Conservation (phyloP, 2,888 invertebrate genomes). For the Osmoderma eremita region DNA sequence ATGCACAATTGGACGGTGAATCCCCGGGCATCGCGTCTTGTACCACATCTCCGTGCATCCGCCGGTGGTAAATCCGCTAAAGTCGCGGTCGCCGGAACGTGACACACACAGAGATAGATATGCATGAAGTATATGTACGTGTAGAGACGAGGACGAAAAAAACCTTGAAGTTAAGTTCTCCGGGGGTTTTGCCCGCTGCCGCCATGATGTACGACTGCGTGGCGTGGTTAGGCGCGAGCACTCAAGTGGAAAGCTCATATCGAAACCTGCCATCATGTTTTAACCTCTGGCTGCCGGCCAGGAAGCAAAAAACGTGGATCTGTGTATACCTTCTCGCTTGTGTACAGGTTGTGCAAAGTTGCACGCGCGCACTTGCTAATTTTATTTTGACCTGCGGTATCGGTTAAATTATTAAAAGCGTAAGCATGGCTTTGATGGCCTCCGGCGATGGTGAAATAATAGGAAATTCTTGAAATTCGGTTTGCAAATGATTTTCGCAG, state of each 20-base stretch:
- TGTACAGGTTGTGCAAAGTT: neutral
- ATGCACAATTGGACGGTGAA: constrained; percentile 13
- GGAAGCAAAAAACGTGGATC: constrained; percentile 46
- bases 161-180: constrained; percentile 21
- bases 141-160: constrained; percentile 2
- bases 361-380: neutral
- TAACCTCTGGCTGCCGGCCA: constrained; percentile 50
- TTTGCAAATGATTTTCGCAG: too few species aligned
- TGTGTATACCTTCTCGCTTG: constrained; percentile 11
- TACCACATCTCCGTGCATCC: constrained; percentile 1
- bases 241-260: constrained; percentile 48
- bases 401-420: neutral
- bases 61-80: constrained; percentile 1
- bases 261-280: constrained; percentile 46
- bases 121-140: neutral
- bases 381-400: neutral
- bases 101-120: too few species aligned
- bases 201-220: constrained; percentile 45
- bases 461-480: too few species aligned
- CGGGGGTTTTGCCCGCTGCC: constrained; percentile 26
- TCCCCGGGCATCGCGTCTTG: neutral
- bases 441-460: too few species aligned
- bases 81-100: constrained; percentile 14
- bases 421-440: too few species aligned
- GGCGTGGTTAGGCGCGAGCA: constrained; percentile 41